Base-by-base conservation (phyloP, 1,140 invertebrate species). In the Drosophila bocqueti region DNA sequence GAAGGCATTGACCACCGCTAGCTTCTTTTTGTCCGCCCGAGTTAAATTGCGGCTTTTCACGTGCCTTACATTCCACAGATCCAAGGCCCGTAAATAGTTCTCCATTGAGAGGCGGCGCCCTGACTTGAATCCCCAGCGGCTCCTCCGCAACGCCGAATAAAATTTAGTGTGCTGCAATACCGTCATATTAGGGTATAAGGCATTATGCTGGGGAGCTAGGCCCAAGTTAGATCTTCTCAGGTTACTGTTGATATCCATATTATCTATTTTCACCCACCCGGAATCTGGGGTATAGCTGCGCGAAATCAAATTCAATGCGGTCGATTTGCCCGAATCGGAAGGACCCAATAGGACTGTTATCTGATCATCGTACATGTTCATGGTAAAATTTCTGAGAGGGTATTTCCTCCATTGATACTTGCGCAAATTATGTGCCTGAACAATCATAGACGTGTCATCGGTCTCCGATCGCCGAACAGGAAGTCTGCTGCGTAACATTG, bases 341-440 rank as follows among this genome's bases (percentile, higher is more conserved):
- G 47, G 50, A 13, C 68, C 68, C 21, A 71, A 40, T 18, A 65
- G 29, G 9, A 26, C 42, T 10, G 68, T 65, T 13, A 71, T 71
- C 18, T 71, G 68, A 46, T 71, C 61, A 13, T 71, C 61, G 26
- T 71, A 71, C 67, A 71, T 71, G 18, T 71, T 64, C 61, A 71
- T 65, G 24, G 13, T 18, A 15, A 71, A 71, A n/a, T 71, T 64
- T 9, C n/a, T 31, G 11, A 69, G n/a, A 16, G 40, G 24, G 1
- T 15, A 10, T 13, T 71, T 71, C 2, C 15, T 18, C 10, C 9
- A 16, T 24, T 46, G 31, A 26, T 8, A n/a, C 38, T 54, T 47
- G 4, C 11, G 18, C 36, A 71, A 31, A 13, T 54, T 64, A 26
- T 16, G 8, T 0, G 67, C 2, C 26, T 55, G 21, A 40, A 64